phyloP scores from a whole-genome alignment of 2,113 vertebrate species.

The Cervus canadensis region DNA sequence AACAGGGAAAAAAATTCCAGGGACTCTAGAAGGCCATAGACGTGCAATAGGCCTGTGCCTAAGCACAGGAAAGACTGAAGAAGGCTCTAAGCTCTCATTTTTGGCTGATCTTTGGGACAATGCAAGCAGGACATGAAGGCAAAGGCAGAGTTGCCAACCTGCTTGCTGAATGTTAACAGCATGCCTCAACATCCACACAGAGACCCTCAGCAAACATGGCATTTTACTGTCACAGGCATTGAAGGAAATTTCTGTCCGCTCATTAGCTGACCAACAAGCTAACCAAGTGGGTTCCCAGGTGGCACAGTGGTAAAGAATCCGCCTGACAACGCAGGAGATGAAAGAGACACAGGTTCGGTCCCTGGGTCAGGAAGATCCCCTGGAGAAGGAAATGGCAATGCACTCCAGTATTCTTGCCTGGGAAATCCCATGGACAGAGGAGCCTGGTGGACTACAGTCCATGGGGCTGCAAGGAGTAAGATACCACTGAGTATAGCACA shows the following conservation, averaged over 20 bases:
- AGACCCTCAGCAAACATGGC: not conserved
- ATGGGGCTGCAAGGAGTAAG: not conserved
- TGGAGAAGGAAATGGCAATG: not conserved
- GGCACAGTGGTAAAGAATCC: not conserved
- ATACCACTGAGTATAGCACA: not conserved
- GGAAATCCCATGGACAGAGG: not conserved
- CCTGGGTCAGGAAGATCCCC: not conserved
- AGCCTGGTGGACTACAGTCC: not conserved
- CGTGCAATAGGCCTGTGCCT: not conserved
- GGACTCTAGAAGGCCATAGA: not conserved
- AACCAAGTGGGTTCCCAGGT: not conserved
- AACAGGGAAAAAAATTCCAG: not conserved
- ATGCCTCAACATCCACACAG: not conserved
- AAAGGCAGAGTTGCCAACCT: not conserved
- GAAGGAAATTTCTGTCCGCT: not conserved
- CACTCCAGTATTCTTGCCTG: not conserved
- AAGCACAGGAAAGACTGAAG: not conserved
- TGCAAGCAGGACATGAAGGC: not conserved
- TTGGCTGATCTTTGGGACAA: not conserved
- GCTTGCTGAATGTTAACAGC: not conserved
- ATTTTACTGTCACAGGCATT: not conserved
- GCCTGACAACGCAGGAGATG: not conserved
- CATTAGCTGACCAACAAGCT: not conserved
- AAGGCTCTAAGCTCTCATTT: not conserved
- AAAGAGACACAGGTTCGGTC: fast-evolving